Conservation (phyloP, 2,797 vertebrate species). For the Schizothorax lantsangensis region DNA sequence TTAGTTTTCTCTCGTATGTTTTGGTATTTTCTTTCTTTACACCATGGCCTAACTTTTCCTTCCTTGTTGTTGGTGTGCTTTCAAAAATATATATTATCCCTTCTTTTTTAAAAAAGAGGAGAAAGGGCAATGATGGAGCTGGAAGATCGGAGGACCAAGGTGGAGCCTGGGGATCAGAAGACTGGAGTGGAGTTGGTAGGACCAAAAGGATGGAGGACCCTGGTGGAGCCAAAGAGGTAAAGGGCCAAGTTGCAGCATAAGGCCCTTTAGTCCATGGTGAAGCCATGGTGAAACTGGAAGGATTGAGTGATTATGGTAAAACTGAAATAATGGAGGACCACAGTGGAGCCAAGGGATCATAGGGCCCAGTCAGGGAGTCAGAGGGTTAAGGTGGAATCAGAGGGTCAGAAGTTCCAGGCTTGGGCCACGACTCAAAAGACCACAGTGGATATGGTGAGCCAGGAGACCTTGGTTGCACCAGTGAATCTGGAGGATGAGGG, state of each 20-base stretch:
- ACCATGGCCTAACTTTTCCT: slow-evolving; percentile 76
- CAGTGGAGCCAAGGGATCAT: background rate
- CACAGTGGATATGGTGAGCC: background rate
- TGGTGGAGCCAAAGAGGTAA: background rate
- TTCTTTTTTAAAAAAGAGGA: background rate
- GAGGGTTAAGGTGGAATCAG: too few species aligned
- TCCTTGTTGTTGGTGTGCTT: slow-evolving; percentile 79
- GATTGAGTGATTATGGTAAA: background rate
- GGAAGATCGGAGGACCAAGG: too few species aligned
- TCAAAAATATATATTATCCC: slow-evolving; percentile 65
- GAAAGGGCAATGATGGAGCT: slow-evolving; percentile 47
- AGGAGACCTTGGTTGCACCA: background rate
- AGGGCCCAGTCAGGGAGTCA: background rate
- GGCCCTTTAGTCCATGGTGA: too few species aligned
- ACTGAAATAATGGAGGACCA: background rate
- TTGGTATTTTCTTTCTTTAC: slow-evolving; percentile 81
- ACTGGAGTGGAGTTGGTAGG: background rate
- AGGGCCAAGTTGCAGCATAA: background rate
- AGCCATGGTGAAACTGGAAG: background rate
- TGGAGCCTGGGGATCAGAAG: background rate
- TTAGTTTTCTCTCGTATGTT: slow-evolving; percentile 75
- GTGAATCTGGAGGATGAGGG: too few species aligned
- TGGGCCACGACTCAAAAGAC: background rate
- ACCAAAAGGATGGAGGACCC: background rate
- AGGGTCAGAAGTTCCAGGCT: background rate